Evolutionary conservation across 2,888 invertebrate genomes (phyloP).

Genomic region (Cephus nigrinus): DNA sequence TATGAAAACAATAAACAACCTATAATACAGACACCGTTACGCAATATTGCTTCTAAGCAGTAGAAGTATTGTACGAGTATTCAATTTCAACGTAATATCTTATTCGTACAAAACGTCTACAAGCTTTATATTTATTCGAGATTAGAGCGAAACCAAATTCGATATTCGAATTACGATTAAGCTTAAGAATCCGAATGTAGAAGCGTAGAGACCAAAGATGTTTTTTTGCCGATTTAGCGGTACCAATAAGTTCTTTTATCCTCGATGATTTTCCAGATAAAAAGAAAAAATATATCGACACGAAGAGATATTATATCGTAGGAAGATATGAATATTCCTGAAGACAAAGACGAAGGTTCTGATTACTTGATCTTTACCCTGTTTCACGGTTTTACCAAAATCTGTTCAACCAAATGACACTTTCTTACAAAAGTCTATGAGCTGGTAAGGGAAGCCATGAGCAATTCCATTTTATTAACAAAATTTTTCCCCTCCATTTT

Average conservation of each 20-base stretch:
- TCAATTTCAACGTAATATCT: not conserved
- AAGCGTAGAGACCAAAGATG: not conserved
- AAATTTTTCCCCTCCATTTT: slow-evolving; percentile 97
- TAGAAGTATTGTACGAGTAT: not conserved
- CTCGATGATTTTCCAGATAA: not conserved
- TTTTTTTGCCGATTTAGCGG: not conserved
- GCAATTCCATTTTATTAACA: slow-evolving; percentile 93
- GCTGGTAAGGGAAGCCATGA: slow-evolving; percentile 90
- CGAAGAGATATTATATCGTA: not conserved
- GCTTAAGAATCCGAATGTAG: not conserved
- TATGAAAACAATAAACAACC: slow-evolving; percentile 10
- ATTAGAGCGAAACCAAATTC: too few relatives aligned
- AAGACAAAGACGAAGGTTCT: not conserved
- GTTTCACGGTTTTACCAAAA: not conserved
- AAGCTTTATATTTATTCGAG: not conserved
- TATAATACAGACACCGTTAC: not conserved
- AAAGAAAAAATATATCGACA: not conserved
- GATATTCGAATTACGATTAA: too few relatives aligned
- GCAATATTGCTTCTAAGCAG: not conserved
- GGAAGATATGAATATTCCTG: not conserved
- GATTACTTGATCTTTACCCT: not conserved
- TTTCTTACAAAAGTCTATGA: slow-evolving; percentile 68
- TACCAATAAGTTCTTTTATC: not conserved
- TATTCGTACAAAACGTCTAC: not conserved
- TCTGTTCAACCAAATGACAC: not conserved